Evolutionary conservation across 2,888 invertebrate species (phyloP).

Genomic region (Mythimna ferrago): DNA sequence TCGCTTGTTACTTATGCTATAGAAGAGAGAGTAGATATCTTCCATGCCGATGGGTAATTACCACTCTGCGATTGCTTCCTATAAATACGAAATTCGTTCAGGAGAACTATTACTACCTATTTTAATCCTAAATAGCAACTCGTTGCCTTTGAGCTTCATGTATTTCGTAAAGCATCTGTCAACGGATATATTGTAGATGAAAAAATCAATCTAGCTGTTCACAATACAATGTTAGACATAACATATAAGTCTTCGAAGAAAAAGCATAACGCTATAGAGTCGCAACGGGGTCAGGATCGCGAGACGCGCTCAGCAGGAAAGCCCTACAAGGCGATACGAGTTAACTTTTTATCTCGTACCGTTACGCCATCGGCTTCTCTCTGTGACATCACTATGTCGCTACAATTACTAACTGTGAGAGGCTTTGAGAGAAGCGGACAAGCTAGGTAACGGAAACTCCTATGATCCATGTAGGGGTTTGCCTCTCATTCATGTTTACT

Average conservation of each 20-base stretch:
- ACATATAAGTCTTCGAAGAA: constrained; percentile 11
- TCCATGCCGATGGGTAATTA: background rate
- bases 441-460: constrained; percentile 25
- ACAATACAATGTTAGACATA: constrained; percentile 17
- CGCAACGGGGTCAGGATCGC: constrained; percentile 67
- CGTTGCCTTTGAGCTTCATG: background rate
- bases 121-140: background rate
- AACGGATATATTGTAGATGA: background rate
- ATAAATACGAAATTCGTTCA: background rate
- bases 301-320: constrained; percentile 70
- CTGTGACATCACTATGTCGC: constrained; percentile 65
- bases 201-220: background rate
- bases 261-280: constrained; percentile 43
- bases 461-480: constrained; percentile 1
- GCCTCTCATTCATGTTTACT: background rate
- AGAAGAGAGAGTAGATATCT: background rate
- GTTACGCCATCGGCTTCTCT: constrained; percentile 66
- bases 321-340: constrained; percentile 70
- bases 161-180: background rate
- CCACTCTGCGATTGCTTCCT: background rate
- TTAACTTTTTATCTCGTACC: constrained; percentile 73
- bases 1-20: too few relatives aligned
- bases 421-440: constrained; percentile 31
- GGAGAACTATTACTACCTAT: background rate
- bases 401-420: constrained; percentile 47